Base-by-base conservation (phyloP, 2,888 invertebrate species). In the Dryomyza anilis region DNA sequence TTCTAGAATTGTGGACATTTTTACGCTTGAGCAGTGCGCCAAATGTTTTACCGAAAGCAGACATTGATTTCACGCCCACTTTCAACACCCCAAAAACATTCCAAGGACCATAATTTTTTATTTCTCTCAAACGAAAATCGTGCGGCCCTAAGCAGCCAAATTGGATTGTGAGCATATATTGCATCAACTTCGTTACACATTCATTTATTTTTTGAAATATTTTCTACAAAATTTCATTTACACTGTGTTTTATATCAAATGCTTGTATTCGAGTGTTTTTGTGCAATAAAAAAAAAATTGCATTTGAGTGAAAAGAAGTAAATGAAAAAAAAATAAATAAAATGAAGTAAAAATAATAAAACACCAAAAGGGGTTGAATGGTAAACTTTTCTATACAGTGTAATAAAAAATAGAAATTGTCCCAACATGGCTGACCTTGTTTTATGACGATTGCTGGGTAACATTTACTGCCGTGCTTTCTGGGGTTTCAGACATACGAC, bases 141-240 rank as follows among this genome's bases (percentile, higher is more conserved):
- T 5, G 19, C 19, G 12, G 23, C 53, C 36, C 25, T 16, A 50
- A 50, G 60, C 25, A n/a, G 33, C 25, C 16, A 25, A 60, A 60
- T 48, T 59, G 46, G 50, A 39, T 52, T 50, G 16, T 12, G 29
- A 45, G 46, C 45, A 58, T 46, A 46, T 58, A 21, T 58, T n/a
- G n/a, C 27, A 19, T 36, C n/a, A 36, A 27, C 52, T 61, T 52
- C 30, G 46, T 30, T 58, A 46, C 29, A 45, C 29, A 29, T 45
- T 58, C 29, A n/a, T n/a, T n/a, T n/a, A n/a, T n/a, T n/a, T n/a
- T n/a, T n/a, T n/a, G n/a, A n/a, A n/a, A n/a, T n/a, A 46, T 58
- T 46, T 46, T n/a, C 19, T 19, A n/a, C 23, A 27, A 16, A 23
- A 23, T 48, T 63, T 29, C 46, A 36, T n/a, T 45, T 46, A 23